Percentiles rank a stretch among this genome's conserved stretches.
Conservation (phyloP, 2,888 invertebrate species). For the Torymus auratus region DNA sequence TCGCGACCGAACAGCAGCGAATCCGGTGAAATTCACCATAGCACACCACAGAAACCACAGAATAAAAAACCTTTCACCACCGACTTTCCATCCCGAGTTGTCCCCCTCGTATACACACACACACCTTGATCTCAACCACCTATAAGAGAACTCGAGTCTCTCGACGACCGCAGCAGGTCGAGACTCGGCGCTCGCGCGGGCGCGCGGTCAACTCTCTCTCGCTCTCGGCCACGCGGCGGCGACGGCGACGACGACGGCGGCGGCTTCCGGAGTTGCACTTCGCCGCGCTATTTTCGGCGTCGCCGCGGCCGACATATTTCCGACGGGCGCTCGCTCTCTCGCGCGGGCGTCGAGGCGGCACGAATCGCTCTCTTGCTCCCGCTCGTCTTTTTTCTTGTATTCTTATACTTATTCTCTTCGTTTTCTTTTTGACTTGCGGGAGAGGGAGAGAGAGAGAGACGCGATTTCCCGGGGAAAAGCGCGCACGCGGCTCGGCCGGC, state of each 20-base stretch:
- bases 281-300: conserved; percentile 66
- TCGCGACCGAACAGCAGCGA: no score
- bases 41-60: no score
- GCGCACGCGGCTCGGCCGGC: background rate
- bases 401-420: conserved; percentile 18
- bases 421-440: no score
- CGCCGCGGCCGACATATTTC: conserved; percentile 62
- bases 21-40: no score
- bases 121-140: no score
- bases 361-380: conserved; percentile 16
- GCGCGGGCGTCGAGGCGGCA: conserved; percentile 28
- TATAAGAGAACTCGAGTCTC: no score
- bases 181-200: background rate
- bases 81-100: no score
- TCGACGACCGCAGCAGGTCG: background rate
- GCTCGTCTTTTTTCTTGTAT: conserved; percentile 12
- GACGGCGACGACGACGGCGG: background rate
- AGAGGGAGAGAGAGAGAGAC: no score
- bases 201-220: background rate
- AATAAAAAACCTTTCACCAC: no score
- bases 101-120: no score
- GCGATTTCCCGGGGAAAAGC: no score
- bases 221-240: conserved; percentile 7
- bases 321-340: conserved; percentile 47
- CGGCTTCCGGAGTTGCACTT: conserved; percentile 54